Evolutionary conservation across 1,140 invertebrate species (phyloP), one percentile per base, ranked within the genome.

Genomic region (Brachionus asplanchnoidis): DNA sequence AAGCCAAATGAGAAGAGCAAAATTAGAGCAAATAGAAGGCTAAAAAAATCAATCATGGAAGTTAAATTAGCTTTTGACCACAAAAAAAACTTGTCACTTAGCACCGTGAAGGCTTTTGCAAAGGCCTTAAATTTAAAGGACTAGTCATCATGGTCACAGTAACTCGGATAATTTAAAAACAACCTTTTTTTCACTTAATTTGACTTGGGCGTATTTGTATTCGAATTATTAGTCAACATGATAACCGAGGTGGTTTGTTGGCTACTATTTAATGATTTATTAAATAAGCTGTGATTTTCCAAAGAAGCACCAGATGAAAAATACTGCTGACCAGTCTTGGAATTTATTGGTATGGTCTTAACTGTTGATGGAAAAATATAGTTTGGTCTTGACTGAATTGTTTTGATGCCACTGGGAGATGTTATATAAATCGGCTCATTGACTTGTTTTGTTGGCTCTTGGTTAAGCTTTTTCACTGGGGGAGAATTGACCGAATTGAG

Each of bases 201-300:
- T 32, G 66, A 68, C 32, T 68, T 68, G 26, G 26, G 66, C 32
- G 32, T 32, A 68, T 40, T 68, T 40, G 66, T 32, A 32, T 68
- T 68, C 17, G 66, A 68, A 68, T 68, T 68, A 26, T 68, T 68
- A 68, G 66, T 68, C 9, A 68, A 28, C 32, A 68, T 32, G n/a
- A 68, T 68, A 32, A 68, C 66, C 32, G 66, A 68, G 28, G 26
- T 32, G 26, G 66, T 17, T 17, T 32, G 66, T 40, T 68, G 66
- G n/a, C n/a, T 68, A 68, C n/a, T 68, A 68, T 68, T 68, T 68
- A 68, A 68, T 68, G 26, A 40, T 32, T 40, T 68, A n/a, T 68
- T 68, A 32, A 68, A 32, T 68, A 68, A 68, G 23, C 32, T 40
- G 5, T 68, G 66, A 12, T 68, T 68, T 11, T 68, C 32, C 12